Base-by-base conservation (phyloP, 2,888 invertebrate genomes). In the Dolichopus griseipennis region DNA sequence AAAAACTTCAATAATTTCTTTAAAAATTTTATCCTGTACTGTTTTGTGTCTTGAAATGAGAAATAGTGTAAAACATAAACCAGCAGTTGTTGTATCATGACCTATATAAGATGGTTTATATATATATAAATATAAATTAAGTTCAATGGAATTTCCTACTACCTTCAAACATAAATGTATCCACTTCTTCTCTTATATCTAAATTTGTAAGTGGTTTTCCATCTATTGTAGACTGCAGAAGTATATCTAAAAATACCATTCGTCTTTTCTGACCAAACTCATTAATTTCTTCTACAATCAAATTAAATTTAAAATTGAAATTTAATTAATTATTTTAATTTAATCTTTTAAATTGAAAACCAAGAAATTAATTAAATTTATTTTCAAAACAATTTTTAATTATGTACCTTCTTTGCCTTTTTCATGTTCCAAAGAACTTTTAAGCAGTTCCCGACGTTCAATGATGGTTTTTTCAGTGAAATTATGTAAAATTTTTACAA, bases 391-490 rank as follows among this genome's bases (percentile, higher is more conserved):
- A 27, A 27, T 27, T 27, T 27, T 27, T 27, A 27, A n/a, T n/a
- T n/a, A 34, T 37, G 4, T 37, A 10, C 37, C 4, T 37, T 37
- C 8, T 2, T 37, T 27, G 27, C 5, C 5, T 27, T 27, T 5
- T 37, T 37, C 12, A 4, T 37, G 37, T 12, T 37, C 1, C 4
- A 37, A 12, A 37, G 10, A 10, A 43, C 66, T 68, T n/a, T 71
- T 20, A 8, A 77, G 43, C 69, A 76, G 74, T 66, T 76, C 71
- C 66, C 79, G 77, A 3, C 81, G 75, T 34, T 83, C 79, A 18
- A 76, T 73, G 8, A 87, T 87, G 0, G 87, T 84, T 3, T 77
- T 75, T 66, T 84, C 81, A 4, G 85, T 84, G 65, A 84, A 85
- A 0, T 78, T 74, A 66, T 84, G 85, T 1, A 87, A 79, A 8